Evolutionary conservation across 2,113 vertebrate genomes (phyloP), one percentile per base, ranked within the genome.

Genomic region (Siphamia tubifer): DNA sequence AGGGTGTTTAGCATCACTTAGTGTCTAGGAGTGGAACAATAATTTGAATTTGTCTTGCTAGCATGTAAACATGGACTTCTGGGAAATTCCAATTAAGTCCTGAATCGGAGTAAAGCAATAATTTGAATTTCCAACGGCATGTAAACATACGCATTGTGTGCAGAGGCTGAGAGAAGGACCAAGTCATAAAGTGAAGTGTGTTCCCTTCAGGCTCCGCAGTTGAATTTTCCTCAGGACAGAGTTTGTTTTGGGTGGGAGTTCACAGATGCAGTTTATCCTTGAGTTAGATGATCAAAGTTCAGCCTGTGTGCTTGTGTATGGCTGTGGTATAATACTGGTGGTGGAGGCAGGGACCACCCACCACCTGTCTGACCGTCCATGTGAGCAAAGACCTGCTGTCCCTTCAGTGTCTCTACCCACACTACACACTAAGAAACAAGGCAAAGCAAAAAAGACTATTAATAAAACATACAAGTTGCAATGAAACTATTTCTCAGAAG

Each of bases 341-440:
- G 60, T 28, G 27, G 55, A 78, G 23, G 60, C 44, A 28, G 54
- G 45, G 57, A 63, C 45, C 58, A 57, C 36, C 76, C 43, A 52
- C 54, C 58, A 77, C 68, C 71, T 53, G 57, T 31, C 61, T 65
- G 67, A 69, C 79, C 70, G 78, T 35, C 55, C 74, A 75, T 69
- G 68, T 79, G 68, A 74, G 66, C 40, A 77, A 79, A 72, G 54
- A 31, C 77, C 68, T 64, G 67, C 79, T 81, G 64, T 75, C 66
- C 28, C 60, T 35, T 30, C 42, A 34, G 47, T 52, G n/a, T 39
- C 51, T 62, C 52, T 44, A 49, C 38, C 31, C 51, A 51, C 3
- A 21, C 2, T 3, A 15, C 47, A 55, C 45, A 55, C 11, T 2
- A 20, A 2, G 2, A 38, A 19, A 55, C 43, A 39, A 4, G 10